A percentile compares a stretch with the other conserved stretches of the same genome.
Evolutionary conservation across 2,888 invertebrate species (phyloP).

Genomic region (Prosopocoilus inquinatus): DNA sequence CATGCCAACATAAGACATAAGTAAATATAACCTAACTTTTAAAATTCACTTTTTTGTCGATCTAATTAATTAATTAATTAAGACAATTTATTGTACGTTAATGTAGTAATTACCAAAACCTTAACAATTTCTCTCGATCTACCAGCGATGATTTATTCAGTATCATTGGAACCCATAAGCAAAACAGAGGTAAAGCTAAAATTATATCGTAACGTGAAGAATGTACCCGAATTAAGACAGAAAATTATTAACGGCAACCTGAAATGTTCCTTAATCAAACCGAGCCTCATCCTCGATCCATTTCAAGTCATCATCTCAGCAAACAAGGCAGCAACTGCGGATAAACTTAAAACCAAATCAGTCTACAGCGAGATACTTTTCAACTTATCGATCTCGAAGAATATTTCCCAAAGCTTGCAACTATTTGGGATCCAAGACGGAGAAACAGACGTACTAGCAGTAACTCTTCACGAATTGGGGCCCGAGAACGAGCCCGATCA

Average conservation of each 20-base stretch:
- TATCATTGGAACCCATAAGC: slow-evolving; percentile 35
- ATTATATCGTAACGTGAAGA: slow-evolving; percentile 60
- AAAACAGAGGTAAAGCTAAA: slow-evolving; percentile 45
- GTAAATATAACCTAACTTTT: too few species aligned
- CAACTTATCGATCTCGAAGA: slow-evolving; percentile 66
- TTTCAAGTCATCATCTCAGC: slow-evolving; percentile 65
- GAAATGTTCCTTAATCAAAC: slow-evolving; percentile 63
- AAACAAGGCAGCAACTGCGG: slow-evolving; percentile 61
- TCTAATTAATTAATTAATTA: too few species aligned
- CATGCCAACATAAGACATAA: too few species aligned
- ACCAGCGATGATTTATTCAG: slow-evolving; percentile 20
- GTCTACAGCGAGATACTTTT: slow-evolving; percentile 66
- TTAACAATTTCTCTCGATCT: too few species aligned
- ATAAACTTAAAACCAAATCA: slow-evolving; percentile 61
- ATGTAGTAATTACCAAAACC: too few species aligned
- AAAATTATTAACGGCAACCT: slow-evolving; percentile 58
- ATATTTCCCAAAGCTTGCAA: slow-evolving; percentile 65
- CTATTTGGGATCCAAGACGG: slow-evolving; percentile 62
- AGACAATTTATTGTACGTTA: too few species aligned
- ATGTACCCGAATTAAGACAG: slow-evolving; percentile 55
- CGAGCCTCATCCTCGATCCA: slow-evolving; percentile 59
- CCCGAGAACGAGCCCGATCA: slow-evolving; percentile 35
- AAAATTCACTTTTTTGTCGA: too few species aligned
- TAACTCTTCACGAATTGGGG: slow-evolving; percentile 44
- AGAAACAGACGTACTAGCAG: slow-evolving; percentile 52